Base-by-base conservation (phyloP, 2,888 invertebrate genomes). In the Ferdinandea cuprea region DNA sequence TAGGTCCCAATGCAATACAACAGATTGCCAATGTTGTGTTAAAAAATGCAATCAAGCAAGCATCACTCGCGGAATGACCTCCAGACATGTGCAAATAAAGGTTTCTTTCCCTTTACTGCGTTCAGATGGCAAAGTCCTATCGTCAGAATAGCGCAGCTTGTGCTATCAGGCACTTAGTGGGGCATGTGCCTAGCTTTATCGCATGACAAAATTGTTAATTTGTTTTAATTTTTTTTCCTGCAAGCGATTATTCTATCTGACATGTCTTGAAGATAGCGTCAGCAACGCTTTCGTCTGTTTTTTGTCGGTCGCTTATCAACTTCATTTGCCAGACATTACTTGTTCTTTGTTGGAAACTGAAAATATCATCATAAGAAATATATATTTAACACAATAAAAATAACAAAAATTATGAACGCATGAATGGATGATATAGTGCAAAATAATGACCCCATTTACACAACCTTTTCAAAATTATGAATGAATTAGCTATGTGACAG, bases 291-390 rank as follows among this genome's bases (percentile, higher is more conserved):
- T 50, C 50, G 63, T 50, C 28, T 63, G 63, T 35, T 46, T 17
- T 5, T 17, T 59, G 59, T 52, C n/a, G 52, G 30, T 11, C 30
- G 28, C 65, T 66, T 66, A 66, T 66, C 65, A 52, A 28, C 8
- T 4, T 19, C 17, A n/a, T 17, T 7, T 3, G 40, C 58, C 42
- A 40, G 58, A 25, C 25, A 25, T 25, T 25, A 25, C 25, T 25
- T 25, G 5, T 25, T 25, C 5, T 25, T 25, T 25, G 25, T 25
- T 25, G 25, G 25, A 25, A 3, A 25, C 25, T 25, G 25, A 5
- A 25, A 3, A 25, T 5, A 25, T 25, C 25, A 25, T 25, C 25
- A 25, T 25, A 3, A 3, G 25, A 25, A 5, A 25, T 5, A 2
- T 25, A 25, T 25, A n/a, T n/a, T n/a, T n/a, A n/a, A n/a, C n/a